phyloP scores from a whole-genome alignment of 2,888 invertebrate species.

The Phortica okadai region DNA sequence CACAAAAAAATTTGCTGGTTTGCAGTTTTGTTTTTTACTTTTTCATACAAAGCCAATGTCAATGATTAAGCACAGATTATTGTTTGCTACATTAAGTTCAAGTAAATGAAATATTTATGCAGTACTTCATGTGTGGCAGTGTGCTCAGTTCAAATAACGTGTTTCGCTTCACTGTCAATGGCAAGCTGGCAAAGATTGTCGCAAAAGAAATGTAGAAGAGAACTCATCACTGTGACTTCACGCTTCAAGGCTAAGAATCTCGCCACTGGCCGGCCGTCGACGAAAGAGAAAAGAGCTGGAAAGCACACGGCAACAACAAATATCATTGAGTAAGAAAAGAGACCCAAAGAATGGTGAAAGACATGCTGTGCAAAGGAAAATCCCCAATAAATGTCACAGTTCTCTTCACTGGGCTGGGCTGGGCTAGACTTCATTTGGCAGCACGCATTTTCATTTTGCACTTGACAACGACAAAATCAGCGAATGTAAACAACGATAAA shows the following conservation, averaged over 20 bases:
- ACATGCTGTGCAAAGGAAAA: conserved; percentile 57
- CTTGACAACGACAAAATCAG: conserved; percentile 65
- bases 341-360: conserved; percentile 43
- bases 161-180: conserved; percentile 50
- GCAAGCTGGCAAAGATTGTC: conserved; percentile 11
- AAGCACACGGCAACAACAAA: too few species aligned
- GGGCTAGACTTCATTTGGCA: conserved; percentile 29
- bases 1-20: not conserved
- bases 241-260: not conserved
- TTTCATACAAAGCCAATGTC: conserved; percentile 50
- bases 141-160: not conserved
- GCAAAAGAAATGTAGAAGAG: not conserved
- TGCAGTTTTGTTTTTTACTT: conserved; percentile 35
- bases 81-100: not conserved
- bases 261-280: too few species aligned
- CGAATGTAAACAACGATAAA: conserved; percentile 37
- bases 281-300: too few species aligned
- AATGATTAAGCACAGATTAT: conserved; percentile 45
- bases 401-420: conserved; percentile 29
- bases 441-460: conserved; percentile 51
- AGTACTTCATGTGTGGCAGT: not conserved
- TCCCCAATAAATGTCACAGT: conserved; percentile 44
- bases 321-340: not conserved
- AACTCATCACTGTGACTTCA: not conserved
- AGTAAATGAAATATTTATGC: not conserved